phyloP scores from a whole-genome alignment of 1,140 invertebrate genomes.

The Steinernema feltiae region DNA sequence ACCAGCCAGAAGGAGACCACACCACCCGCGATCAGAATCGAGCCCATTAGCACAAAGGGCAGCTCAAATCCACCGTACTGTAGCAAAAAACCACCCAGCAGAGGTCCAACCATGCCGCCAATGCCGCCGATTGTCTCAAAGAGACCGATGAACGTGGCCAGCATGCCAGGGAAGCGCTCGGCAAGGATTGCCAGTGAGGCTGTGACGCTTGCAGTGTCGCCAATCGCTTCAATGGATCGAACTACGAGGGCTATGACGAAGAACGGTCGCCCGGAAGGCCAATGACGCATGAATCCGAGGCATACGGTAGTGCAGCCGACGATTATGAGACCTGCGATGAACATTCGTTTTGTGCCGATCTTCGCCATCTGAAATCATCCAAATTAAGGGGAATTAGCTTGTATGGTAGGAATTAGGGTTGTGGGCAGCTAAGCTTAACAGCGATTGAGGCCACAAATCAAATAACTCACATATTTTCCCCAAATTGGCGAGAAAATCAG shows the following conservation, averaged over 20 bases:
- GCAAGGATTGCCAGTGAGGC: not conserved
- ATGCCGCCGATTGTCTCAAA: not conserved
- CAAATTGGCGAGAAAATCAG: not conserved
- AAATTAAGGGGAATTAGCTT: no score
- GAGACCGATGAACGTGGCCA: not conserved
- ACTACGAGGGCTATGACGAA: not conserved
- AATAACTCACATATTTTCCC: not conserved
- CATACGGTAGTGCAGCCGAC: not conserved
- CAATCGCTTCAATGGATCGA: not conserved
- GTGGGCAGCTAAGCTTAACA: not conserved
- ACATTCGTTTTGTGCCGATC: not conserved
- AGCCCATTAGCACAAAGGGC: not conserved
- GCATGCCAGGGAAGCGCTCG: not conserved
- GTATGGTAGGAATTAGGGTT: no score
- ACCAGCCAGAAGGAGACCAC: not conserved
- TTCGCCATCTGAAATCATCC: not conserved
- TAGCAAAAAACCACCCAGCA: not conserved
- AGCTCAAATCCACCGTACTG: not conserved
- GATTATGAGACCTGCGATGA: not conserved
- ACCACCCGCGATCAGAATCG: not conserved
- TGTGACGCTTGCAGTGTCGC: not conserved
- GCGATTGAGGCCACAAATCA: not conserved
- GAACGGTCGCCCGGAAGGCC: not conserved
- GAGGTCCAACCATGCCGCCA: not conserved
- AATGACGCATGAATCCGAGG: not conserved